These are phyloP conservation scores for Tipula helvola DNA, from an alignment of 2,888 invertebrate genomes.

Conservation along the genomic window DNA sequence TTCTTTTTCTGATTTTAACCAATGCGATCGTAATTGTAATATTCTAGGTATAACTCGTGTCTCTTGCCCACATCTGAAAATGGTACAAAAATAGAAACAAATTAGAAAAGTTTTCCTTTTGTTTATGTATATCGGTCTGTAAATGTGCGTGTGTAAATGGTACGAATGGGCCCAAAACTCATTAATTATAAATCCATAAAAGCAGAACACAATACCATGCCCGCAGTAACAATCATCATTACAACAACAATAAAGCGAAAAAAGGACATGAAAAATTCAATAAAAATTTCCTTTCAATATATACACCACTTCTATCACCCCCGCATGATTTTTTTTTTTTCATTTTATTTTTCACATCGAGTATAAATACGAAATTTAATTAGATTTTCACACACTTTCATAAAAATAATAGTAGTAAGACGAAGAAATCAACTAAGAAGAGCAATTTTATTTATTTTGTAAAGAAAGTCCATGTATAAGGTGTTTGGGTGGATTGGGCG, in stretches of 20 bases:
- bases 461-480: background rate
- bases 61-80: constrained; percentile 85
- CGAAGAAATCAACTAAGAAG: background rate
- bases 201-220: background rate
- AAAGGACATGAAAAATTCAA: background rate
- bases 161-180: background rate
- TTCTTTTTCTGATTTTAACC: constrained; percentile 90
- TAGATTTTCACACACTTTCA: background rate
- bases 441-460: background rate
- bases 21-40: constrained; percentile 88
- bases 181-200: background rate
- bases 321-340: background rate
- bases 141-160: background rate
- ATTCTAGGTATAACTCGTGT: constrained; percentile 93
- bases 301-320: background rate
- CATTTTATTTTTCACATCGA: background rate
- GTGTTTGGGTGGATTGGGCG: background rate
- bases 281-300: background rate
- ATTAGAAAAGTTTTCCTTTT: background rate
- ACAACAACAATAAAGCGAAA: background rate
- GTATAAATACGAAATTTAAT: background rate
- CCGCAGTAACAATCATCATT: background rate
- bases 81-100: background rate
- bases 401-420: background rate
- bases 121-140: background rate